Evolutionary conservation across 1,140 invertebrate genomes (phyloP), one percentile per base, ranked within the genome.

Genomic region (Vollenhovia emeryi): DNA sequence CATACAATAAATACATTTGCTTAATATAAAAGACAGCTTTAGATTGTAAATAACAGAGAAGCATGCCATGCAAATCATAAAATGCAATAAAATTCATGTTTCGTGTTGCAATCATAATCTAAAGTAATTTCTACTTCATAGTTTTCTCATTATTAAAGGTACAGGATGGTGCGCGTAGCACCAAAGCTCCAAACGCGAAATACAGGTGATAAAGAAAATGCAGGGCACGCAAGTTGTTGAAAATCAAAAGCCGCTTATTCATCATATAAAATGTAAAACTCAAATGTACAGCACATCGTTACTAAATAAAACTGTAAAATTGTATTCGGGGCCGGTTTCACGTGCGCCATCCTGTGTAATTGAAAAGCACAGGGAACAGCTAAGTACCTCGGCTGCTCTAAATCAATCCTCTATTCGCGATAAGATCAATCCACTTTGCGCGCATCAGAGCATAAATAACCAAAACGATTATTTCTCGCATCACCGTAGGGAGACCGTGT

Each of bases 401-500:
- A 73, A 73, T 73, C 11, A 36, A 74, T 55, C 3, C 3, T 36
- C 21, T 9, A 7, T 18, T 73, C 15, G 18, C 15, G 4, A 62
- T 40, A 21, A 15, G 48, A 50, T 62, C n/a, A 66, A 45, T 62
- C 57, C 9, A 24, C 24, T 43, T 75, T 66, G 21, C n/a, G 5
- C 15, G 21, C 33, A 43, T 76, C 36, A 27, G 24, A n/a, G 3
- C 5, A 75, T 43, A 75, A 75, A 75, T 75, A 60, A 78, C 0
- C 13, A 5, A 78, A 24, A 79, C 1, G 21, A 66, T 69, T 36
- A 55, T 57, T 86, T 71, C 6, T 9, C 33, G 43, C 60, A 40
- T 40, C n/a, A 27, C 62, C 36, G 13, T 27, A 4, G 21, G 60
- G 36, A 52, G 21, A 57, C 33, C 45, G 18, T 11, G 1, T 13